phyloP scores from a whole-genome alignment of 2,113 vertebrate species.

The Ammodytes marinus region DNA sequence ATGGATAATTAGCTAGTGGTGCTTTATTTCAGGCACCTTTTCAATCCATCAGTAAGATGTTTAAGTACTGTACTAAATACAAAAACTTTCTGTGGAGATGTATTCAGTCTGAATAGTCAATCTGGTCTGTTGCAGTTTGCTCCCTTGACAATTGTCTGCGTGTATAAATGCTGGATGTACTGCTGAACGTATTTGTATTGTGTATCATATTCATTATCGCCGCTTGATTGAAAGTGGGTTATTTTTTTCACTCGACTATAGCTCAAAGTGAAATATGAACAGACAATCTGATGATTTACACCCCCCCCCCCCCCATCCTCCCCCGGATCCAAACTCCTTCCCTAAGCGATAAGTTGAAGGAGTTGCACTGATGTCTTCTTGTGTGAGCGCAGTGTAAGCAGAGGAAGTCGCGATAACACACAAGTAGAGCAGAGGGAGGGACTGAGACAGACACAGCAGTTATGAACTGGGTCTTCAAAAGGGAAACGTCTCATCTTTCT shows the following conservation, averaged over 20 bases:
- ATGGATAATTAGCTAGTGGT: neutral
- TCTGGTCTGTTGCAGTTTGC: too few species aligned
- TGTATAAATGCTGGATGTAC: too few species aligned
- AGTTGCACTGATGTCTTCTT: constrained; percentile 9
- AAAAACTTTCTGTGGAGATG: too few species aligned
- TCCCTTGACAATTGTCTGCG: too few species aligned
- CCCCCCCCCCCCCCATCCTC: constrained; percentile 4
- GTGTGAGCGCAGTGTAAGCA: constrained; percentile 6
- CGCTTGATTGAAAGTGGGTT: neutral
- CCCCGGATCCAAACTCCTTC: constrained; percentile 10
- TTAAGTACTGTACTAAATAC: neutral
- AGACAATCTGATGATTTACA: constrained; percentile 22
- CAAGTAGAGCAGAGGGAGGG: neutral
- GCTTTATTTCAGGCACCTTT: constrained; percentile 1
- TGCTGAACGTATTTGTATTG: neutral
- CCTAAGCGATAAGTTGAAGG: neutral
- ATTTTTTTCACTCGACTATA: neutral
- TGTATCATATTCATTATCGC: neutral
- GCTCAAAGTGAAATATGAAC: constrained; percentile 29
- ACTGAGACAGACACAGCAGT: neutral
- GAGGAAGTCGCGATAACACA: constrained; percentile 26
- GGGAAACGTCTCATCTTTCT: constrained; percentile 26
- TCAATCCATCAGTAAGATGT: neutral
- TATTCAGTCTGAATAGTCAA: too few species aligned
- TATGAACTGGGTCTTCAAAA: neutral